Base-by-base conservation (phyloP, 2,888 invertebrate species). In the Urechis unicinctus region DNA sequence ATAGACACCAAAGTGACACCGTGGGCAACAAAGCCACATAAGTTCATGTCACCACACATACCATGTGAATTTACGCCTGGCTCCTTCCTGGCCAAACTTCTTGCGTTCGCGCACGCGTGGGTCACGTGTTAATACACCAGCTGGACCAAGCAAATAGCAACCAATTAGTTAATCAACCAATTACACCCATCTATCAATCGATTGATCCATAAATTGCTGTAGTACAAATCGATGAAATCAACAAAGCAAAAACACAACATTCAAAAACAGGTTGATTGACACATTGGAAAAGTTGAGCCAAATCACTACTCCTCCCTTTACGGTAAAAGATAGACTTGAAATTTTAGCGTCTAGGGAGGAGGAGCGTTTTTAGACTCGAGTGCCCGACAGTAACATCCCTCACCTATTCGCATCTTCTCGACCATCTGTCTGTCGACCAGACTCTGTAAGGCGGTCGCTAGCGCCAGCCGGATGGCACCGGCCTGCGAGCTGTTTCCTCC, bases 1-100 rank as follows among this genome's bases (percentile, higher is more conserved):
- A n/a, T n/a, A n/a, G n/a, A n/a, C n/a, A n/a, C n/a, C n/a, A n/a
- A n/a, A n/a, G n/a, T n/a, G n/a, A n/a, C n/a, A n/a, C n/a, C n/a
- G n/a, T n/a, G n/a, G n/a, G n/a, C n/a, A n/a, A n/a, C n/a, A n/a
- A n/a, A n/a, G n/a, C n/a, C n/a, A n/a, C n/a, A n/a, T n/a, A n/a
- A n/a, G n/a, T n/a, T n/a, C n/a, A n/a, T n/a, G n/a, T n/a, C n/a
- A n/a, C n/a, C 36, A 9, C 26, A 57, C 57, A 17, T 36, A 63
- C 95, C 95, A 96, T 60, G 93, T 92, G 72, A 85, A 88, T 77
- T 91, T 91, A 74, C 85, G 87, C 69, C 95, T 86, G 24, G 95
- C 92, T 66, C 89, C 89, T 68, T 85, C 86, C 79, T 92, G 92
- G 5, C 94, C 95, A 52, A 87, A 88, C 85, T 94, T 94, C 85